Conservation (phyloP, 2,888 invertebrate species). For the Tipula lateralis region DNA sequence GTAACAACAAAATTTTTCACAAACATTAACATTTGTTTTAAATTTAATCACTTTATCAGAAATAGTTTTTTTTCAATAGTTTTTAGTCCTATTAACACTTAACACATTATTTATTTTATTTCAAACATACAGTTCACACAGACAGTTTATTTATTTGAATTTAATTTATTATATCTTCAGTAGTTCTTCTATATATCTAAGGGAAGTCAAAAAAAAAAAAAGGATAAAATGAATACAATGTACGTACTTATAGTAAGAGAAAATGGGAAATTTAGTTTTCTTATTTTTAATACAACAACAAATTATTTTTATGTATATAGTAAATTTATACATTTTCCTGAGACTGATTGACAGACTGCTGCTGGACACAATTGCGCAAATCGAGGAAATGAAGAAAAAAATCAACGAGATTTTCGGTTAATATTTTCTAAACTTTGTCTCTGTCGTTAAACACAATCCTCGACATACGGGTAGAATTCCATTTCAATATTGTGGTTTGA, state of each 20-base stretch:
- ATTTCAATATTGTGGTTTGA: neutral
- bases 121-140: neutral
- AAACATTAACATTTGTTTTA: conserved; percentile 7
- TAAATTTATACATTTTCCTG: neutral
- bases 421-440: neutral
- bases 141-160: conserved; percentile 13
- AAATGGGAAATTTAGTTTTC: neutral
- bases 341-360: neutral
- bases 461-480: neutral
- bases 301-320: neutral
- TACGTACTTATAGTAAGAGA: neutral
- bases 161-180: neutral
- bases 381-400: neutral
- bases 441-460: neutral
- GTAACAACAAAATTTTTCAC: conserved; percentile 46
- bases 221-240: neutral
- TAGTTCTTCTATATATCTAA: neutral
- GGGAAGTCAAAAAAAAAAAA: neutral
- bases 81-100: neutral
- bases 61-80: neutral
- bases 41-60: neutral
- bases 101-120: neutral
- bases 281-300: neutral
- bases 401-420: neutral
- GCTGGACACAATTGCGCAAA: conserved; percentile 13